Base-by-base conservation (phyloP, 2,888 invertebrate species). In the Synergus itoensis region DNA sequence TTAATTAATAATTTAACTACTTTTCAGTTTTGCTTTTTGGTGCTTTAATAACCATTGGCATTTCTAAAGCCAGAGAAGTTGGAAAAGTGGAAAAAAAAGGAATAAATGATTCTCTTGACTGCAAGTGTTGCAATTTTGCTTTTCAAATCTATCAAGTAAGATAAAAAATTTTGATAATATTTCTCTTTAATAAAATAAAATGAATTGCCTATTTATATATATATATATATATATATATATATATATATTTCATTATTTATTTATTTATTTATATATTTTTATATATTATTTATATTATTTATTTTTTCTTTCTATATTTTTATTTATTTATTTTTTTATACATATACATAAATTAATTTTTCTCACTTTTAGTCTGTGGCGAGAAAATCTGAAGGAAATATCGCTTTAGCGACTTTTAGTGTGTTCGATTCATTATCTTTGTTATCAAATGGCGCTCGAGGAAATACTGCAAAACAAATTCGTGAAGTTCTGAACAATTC, bases 361-460 rank as follows among this genome's bases (percentile, higher is more conserved):
- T 43, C 16, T 48, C 4, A 21, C 5, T 53, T 53, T n/a, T 45
- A 69, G 69, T 28, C 45, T 7, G 16, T 69, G 14, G 45, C 45
- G 16, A 69, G 48, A 28, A 69, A 69, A 21, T 69, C 45, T 16
- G 21, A 21, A 8, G 69, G 48, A 16, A 69, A 69, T 28, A 69
- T 69, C 21, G 69, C 43, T 28, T 45, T 69, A 45, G 21, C 92
- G 36, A 91, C 92, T 0, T 77, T 92, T 14, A 92, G 92, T 69
- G 89, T 88, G 3, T 86, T 88, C 21, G 64, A 90, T 64, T 90
- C 90, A 14, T 84, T 92, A 21, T 87, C 90, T 40, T 88, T 92
- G 90, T 87, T 87, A 8, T 82, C 87, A 45, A 86, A 82, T 43
- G 91, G 91, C 7, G 85, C 91, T 4, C 77, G 79, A 3, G 90